Percentiles rank a stretch among this genome's conserved stretches.
Evolutionary conservation across 2,888 invertebrate genomes (phyloP).

Genomic region (Hirtodrosophila alboralis): DNA sequence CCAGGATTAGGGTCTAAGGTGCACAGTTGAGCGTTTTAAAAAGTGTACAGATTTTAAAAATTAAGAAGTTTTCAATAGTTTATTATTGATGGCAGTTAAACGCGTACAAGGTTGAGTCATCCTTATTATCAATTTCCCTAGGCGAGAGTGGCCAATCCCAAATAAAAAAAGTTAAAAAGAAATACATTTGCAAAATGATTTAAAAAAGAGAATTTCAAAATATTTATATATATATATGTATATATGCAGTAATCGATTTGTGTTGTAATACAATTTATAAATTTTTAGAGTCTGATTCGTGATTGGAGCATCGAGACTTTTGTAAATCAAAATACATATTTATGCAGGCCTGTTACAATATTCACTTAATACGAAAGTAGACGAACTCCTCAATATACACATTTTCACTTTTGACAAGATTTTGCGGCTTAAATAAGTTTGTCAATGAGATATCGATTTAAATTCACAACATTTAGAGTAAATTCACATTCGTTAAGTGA

Average conservation of each 20-base stretch:
- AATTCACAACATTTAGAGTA: too few species aligned
- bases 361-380: too few species aligned
- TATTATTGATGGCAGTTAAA: conserved; percentile 58
- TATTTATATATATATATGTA: too few species aligned
- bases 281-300: conserved; percentile 55
- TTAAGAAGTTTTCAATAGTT: conserved; percentile 21
- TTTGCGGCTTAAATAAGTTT: too few species aligned
- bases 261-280: conserved; percentile 31
- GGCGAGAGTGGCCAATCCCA: conserved; percentile 15
- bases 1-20: conserved; percentile 33
- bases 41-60: conserved; percentile 33
- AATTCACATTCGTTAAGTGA: too few species aligned
- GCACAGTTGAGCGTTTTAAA: conserved; percentile 56
- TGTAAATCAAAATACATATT: conserved; percentile 20
- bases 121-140: conserved; percentile 15
- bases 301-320: conserved; percentile 29
- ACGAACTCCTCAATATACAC: too few species aligned
- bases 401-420: too few species aligned
- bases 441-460: too few species aligned
- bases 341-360: too few species aligned
- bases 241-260: conserved; percentile 13
- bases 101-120: conserved; percentile 26
- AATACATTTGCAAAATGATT: conserved; percentile 42
- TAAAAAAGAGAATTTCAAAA: conserved; percentile 22
- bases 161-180: conserved; percentile 11